Evolutionary conservation across 2,113 vertebrate genomes (phyloP).

Genomic region (Brienomyrus longianalis): DNA sequence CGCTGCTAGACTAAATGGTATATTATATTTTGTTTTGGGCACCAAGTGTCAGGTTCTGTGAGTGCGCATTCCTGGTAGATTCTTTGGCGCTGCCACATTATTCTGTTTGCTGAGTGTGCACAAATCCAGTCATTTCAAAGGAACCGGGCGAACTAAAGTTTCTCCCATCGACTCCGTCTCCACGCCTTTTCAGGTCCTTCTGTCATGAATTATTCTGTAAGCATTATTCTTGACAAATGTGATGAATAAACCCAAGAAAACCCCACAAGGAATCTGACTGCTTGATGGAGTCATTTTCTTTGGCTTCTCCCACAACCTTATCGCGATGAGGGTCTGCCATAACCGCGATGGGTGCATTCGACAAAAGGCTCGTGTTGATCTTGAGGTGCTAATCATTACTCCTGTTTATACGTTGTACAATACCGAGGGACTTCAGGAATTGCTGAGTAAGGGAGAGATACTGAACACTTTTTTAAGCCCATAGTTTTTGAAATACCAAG

Average conservation of each 20-base stretch:
- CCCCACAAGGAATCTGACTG: constrained; percentile 19
- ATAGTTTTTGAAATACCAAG: neutral
- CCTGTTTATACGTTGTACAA: constrained; percentile 11
- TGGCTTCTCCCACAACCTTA: constrained; percentile 35
- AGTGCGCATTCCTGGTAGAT: neutral
- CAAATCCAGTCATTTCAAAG: constrained; percentile 4
- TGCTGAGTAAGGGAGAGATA: constrained; percentile 11
- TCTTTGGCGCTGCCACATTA: neutral
- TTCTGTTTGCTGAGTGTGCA: constrained; percentile 10
- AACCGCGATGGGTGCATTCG: constrained; percentile 6
- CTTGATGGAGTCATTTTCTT: constrained; percentile 18
- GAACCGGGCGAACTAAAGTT: neutral
- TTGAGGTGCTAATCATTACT: constrained; percentile 27
- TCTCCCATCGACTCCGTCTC: neutral
- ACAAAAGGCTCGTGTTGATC: constrained; percentile 22
- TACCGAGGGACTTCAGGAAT: neutral
- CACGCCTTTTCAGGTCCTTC: neutral
- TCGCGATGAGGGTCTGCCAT: constrained; percentile 34
- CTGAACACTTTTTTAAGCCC: neutral
- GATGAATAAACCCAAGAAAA: constrained; percentile 34
- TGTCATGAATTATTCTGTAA: constrained; percentile 16
- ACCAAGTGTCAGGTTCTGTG: neutral
- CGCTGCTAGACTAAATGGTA: neutral
- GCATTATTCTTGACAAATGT: constrained; percentile 29
- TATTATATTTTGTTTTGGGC: neutral